Percentiles rank a stretch among this genome's conserved stretches.
Evolutionary conservation across 1,140 invertebrate species (phyloP).

Genomic region (Agraylea sexmaculata): DNA sequence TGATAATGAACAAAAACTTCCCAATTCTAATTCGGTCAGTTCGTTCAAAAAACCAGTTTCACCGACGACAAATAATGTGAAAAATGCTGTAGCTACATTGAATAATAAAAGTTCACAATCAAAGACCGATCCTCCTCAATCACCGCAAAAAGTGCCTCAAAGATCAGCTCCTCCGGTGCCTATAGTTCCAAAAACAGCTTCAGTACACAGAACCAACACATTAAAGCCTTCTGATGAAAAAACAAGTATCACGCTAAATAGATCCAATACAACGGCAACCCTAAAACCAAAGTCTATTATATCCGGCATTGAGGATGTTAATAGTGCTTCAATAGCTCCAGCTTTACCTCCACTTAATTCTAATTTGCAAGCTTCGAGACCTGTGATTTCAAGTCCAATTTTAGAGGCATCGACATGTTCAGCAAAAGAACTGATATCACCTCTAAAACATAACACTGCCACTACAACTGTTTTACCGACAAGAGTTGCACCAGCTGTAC

Average conservation of each 20-base stretch:
- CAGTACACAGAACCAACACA: conserved; percentile 23
- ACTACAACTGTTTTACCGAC: conserved; percentile 40
- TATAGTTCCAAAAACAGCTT: conserved; percentile 27
- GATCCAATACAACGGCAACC: conserved; percentile 18
- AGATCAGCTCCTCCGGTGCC: conserved; percentile 21
- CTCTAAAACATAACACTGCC: conserved; percentile 29
- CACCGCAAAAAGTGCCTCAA: conserved; percentile 19
- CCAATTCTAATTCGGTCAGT: conserved; percentile 11
- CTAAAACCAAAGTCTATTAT: conserved; percentile 22
- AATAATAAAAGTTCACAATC: conserved; percentile 12
- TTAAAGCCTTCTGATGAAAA: conserved; percentile 17
- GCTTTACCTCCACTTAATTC: conserved; percentile 46
- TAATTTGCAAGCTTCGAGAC: conserved; percentile 44
- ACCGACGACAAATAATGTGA: conserved; percentile 10
- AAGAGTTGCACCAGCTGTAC: conserved; percentile 42
- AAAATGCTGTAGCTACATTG: conserved; percentile 12
- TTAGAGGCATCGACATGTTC: conserved; percentile 66
- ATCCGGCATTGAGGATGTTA: conserved; percentile 29
- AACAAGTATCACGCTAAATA: conserved; percentile 22
- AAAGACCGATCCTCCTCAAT: conserved; percentile 9
- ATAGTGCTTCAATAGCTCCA: conserved; percentile 38
- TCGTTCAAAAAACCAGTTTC: conserved; percentile 3
- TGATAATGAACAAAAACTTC: conserved; percentile 15
- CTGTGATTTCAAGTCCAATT: conserved; percentile 67
- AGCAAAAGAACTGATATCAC: conserved; percentile 55